Evolutionary conservation across 2,888 invertebrate species (phyloP), one percentile per base, ranked within the genome.

Genomic region (Ectemnius lituratus): DNA sequence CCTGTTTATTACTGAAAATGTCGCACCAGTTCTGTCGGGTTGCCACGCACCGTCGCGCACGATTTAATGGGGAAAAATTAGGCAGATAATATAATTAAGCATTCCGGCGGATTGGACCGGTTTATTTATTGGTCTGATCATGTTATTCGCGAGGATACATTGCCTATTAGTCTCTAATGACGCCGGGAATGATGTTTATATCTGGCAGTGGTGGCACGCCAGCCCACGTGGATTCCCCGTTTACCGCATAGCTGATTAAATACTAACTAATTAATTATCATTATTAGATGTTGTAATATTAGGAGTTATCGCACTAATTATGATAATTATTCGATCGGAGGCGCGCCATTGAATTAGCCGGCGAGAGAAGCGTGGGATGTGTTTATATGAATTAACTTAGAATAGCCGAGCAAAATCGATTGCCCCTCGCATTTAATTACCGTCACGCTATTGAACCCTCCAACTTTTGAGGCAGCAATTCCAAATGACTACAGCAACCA

Each of bases 181-280:
- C n/a, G 52, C 16, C 52, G 52, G 37, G n/a, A n/a, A 52, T 52
- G 52, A 16, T 16, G 52, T 52, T 52, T 52, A 52, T 52, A 52
- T 52, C n/a, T 52, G 16, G 37, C 37, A 52, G 5, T 52, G 52
- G 52, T 13, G 16, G 52, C 52, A 11, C 16, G 52, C 52, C 52
- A 52, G 37, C 52, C 52, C n/a, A 52, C 52, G 37, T 37, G 52
- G 13, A 52, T 52, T 52, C 16, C 52, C 4, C 52, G 52, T 11
- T 52, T 52, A 52, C 52, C 52, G 16, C 52, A 52, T 16, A 6
- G 52, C n/a, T 52, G 52, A 52, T 52, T 52, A 52, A 52, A 52
- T 52, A 52, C n/a, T 16, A 52, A 52, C 52, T 52, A 52, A 52
- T 52, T 52, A 52, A 52, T 16, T 52, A 52, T 52, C 52, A 2